A percentile compares a stretch with the other conserved stretches of the same genome.
These are phyloP conservation scores for Galeruca laticollis DNA, from an alignment of 2,888 invertebrate species.

Conservation along the genomic window DNA sequence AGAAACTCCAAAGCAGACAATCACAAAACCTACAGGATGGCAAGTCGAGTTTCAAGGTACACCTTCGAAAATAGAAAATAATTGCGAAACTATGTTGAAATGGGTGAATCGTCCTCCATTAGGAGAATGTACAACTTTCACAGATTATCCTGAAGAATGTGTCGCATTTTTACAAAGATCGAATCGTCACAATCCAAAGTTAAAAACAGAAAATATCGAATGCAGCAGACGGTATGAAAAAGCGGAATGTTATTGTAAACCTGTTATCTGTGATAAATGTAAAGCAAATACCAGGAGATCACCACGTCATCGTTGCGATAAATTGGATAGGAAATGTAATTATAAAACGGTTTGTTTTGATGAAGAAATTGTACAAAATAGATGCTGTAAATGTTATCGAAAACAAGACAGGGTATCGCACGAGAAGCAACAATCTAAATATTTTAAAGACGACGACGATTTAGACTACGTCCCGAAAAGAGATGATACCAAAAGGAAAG, in stretches of 20 bases:
- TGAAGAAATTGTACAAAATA: background rate
- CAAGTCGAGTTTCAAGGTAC: constrained; percentile 63
- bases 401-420: background rate
- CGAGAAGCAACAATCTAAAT: background rate
- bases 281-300: background rate
- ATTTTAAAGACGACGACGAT: background rate
- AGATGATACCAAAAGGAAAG: constrained; percentile 1
- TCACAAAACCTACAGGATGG: constrained; percentile 60
- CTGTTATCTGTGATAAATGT: constrained; percentile 13
- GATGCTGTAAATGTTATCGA: too few species aligned
- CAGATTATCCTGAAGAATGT: constrained; percentile 28
- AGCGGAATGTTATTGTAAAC: background rate
- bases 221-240: background rate
- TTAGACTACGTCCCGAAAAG: constrained; percentile 10
- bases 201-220: background rate
- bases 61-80: constrained; percentile 58
- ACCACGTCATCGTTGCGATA: background rate
- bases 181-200: too few species aligned
- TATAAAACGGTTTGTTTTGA: background rate
- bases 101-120: constrained; percentile 62
- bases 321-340: background rate
- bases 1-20: constrained; percentile 56
- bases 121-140: constrained; percentile 35
- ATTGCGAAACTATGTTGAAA: constrained; percentile 59
- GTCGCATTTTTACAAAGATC: constrained; percentile 21